Percentiles rank a stretch among this genome's conserved stretches.
phyloP scores from a whole-genome alignment of 2,888 invertebrate species.

The Melipona beecheii region DNA sequence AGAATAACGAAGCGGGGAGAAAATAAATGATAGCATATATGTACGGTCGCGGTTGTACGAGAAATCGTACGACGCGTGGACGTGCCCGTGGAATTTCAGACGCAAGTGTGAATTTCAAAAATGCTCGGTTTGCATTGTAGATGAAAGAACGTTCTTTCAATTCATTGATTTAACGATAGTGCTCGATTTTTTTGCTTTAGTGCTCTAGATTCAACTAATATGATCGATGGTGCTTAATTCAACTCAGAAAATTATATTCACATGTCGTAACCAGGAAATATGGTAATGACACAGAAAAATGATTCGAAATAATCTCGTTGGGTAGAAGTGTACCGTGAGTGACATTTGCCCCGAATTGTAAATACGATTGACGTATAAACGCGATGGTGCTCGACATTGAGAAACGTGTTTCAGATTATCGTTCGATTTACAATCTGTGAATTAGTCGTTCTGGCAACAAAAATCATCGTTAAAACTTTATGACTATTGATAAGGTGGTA shows the following conservation, averaged over 20 bases:
- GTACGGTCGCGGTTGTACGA: constrained; percentile 14
- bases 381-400: not conserved
- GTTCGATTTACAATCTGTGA: not conserved
- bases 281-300: not conserved
- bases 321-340: not conserved
- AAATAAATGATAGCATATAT: constrained; percentile 47
- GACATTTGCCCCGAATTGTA: constrained; percentile 22
- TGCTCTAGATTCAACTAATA: not conserved
- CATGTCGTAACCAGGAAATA: not conserved
- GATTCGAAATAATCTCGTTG: not conserved
- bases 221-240: not conserved
- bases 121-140: constrained; percentile 9
- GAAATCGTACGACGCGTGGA: constrained; percentile 28
- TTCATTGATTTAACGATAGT: not conserved
- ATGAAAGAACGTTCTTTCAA: not conserved
- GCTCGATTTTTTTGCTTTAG: not conserved
- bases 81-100: constrained; percentile 30
- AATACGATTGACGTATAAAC: constrained; percentile 22
- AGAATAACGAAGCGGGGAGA: constrained; percentile 39
- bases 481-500: not conserved
- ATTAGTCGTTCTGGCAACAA: not conserved
- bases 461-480: not conserved
- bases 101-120: constrained; percentile 13
- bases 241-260: not conserved
- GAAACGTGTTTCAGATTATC: constrained; percentile 12